Evolutionary conservation across 2,888 invertebrate species (phyloP).

Genomic region (Camptogramma bilineatum): DNA sequence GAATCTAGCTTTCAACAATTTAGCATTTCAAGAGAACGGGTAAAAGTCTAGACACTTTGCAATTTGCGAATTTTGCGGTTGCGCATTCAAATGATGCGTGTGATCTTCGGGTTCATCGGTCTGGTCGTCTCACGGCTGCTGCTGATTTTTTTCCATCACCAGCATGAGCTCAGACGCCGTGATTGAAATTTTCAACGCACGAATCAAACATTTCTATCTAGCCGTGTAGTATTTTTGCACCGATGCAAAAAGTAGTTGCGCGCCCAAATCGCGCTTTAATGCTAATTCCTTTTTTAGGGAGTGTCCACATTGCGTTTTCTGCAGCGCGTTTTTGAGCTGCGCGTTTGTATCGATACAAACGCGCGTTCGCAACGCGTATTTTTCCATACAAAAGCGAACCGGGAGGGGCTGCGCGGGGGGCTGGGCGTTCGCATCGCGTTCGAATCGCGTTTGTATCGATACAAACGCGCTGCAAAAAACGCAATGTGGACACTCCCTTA

Average conservation of each 20-base stretch:
- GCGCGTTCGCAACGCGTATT: too few species aligned
- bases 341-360: too few species aligned
- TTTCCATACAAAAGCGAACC: too few species aligned
- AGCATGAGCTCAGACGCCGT: constrained; percentile 61
- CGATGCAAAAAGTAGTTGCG: constrained; percentile 69
- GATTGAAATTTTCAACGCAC: constrained; percentile 80
- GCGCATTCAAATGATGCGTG: constrained; percentile 79
- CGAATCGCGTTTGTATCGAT: too few species aligned
- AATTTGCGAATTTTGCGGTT: constrained; percentile 78
- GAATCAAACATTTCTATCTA: constrained; percentile 56
- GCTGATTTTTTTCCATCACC: constrained; percentile 59
- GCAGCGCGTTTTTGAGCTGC: too few species aligned
- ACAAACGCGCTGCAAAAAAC: too few species aligned
- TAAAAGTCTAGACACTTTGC: constrained; percentile 77
- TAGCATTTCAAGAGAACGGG: constrained; percentile 61
- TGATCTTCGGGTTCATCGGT: constrained; percentile 76
- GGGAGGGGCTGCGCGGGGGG: too few species aligned
- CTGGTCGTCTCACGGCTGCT: constrained; percentile 63
- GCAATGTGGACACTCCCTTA: too few species aligned
- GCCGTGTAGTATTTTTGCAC: constrained; percentile 70
- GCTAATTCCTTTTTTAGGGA: constrained; percentile 61
- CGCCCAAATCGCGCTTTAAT: constrained; percentile 63
- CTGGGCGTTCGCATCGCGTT: too few species aligned
- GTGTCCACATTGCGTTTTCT: too few species aligned
- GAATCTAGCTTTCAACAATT: constrained; percentile 55